Conservation (phyloP, 2,113 vertebrate genomes). For the Burhinus oedicnemus region DNA sequence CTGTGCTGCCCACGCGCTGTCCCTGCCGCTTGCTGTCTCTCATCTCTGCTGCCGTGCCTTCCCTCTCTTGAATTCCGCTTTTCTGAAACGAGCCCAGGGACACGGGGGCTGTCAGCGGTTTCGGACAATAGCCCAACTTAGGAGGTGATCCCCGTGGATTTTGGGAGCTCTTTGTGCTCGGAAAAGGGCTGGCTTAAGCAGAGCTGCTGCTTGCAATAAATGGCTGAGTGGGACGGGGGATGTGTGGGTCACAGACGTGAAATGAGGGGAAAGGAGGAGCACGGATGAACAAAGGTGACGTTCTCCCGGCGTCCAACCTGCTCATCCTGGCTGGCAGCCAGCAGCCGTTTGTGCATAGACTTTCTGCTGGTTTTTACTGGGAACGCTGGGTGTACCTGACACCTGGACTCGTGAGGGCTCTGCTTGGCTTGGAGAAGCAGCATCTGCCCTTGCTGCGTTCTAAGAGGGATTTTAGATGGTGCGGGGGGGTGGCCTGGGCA, state of each 20-base stretch:
- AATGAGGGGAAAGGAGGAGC: background rate
- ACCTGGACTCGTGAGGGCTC: background rate
- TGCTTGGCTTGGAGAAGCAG: background rate
- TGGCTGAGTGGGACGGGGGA: background rate
- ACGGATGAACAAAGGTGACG: background rate
- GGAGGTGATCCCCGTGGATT: background rate
- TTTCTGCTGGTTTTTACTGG: background rate
- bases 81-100: background rate
- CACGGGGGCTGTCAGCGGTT: background rate
- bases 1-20: background rate
- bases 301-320: background rate
- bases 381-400: background rate
- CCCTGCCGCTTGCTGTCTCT: background rate
- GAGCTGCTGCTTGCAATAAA: background rate
- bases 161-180: background rate
- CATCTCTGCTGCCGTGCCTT: background rate
- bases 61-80: background rate
- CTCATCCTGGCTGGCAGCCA: background rate
- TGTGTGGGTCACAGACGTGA: background rate
- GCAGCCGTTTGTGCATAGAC: background rate
- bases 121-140: background rate
- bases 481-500: background rate
- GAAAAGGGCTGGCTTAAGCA: background rate
- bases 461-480: background rate
- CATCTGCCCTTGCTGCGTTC: background rate